Base-by-base conservation (phyloP, 2,113 vertebrate genomes). In the Saimiri boliviensis region DNA sequence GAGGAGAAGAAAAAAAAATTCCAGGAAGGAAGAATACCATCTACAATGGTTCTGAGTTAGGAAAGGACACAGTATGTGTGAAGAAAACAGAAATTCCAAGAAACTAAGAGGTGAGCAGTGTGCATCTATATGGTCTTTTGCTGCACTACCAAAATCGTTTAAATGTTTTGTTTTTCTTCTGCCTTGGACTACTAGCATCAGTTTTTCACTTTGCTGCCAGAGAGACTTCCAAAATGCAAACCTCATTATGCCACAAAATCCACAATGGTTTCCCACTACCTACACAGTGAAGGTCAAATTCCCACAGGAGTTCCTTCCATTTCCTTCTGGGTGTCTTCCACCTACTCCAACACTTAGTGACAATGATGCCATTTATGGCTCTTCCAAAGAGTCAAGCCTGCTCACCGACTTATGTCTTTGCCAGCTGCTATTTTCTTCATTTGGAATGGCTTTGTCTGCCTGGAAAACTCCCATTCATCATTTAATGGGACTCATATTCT, bases 221-320 rank as follows among this genome's bases (percentile, higher is more conserved):
- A 58, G 27, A 80, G 77, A 74, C 13, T 88, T 94, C 37, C 83
- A 89, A 94, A 97, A 71, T 58, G 40, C 37, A 96, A 93, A 95
- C 52, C 17, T 91, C 11, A 47, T 76, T 45, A n/a, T 80, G 45
- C 25, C 47, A 80, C 17, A 63, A 32, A 96, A 94, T 93, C 79
- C 23, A 86, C 40, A 85, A 2, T 49, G 40, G 16, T 88, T 82
- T 5, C n/a, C 35, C 47, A 90, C 13, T 52, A 13, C 17, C 66
- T 68, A 84, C 35, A 80, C 11, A 96, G 45, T 81, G 90, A 86
- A 87, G 32, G 52, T 86, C 84, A 96, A 37, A 80, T 79, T 82
- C 82, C 77, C 42, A 3, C 21, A 19, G 9, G 21, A 20, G 17
- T 70, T 37, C 49, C 71, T 90, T 83, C 23, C 32, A 13, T 66